These are phyloP conservation scores for Araneus ventricosus DNA, from an alignment of 1,140 invertebrate genomes.

Conservation along the genomic window DNA sequence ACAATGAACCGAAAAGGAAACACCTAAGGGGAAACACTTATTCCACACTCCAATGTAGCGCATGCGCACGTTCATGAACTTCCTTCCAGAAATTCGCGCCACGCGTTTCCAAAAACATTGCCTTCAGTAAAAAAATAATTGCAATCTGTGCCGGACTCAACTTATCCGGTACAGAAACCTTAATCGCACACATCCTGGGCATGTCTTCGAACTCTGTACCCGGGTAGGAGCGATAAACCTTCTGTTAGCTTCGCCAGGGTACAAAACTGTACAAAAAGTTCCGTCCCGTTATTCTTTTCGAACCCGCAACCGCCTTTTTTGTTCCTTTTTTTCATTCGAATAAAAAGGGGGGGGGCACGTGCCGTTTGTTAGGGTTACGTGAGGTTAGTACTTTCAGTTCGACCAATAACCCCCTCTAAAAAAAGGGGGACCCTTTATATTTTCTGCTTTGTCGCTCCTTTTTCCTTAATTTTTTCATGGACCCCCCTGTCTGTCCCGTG, in stretches of 20 bases:
- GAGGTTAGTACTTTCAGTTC: conserved; percentile 39
- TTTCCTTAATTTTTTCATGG: conserved; percentile 37
- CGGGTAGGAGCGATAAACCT: conserved; percentile 32
- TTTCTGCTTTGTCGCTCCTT: conserved; percentile 38
- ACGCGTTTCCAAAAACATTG: not conserved
- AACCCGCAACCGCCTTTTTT: conserved; percentile 30
- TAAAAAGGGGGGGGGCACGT: conserved; percentile 24
- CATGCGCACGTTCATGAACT: not conserved
- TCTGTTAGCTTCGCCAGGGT: not conserved
- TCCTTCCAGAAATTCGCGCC: not conserved
- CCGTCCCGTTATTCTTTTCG: conserved; percentile 10
- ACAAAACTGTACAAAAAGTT: conserved; percentile 71
- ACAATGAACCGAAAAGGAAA: not conserved
- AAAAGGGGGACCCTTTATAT: conserved; percentile 33
- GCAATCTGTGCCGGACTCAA: conserved; percentile 29
- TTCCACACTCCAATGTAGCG: not conserved
- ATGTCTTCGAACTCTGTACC: conserved; percentile 31
- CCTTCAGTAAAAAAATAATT: not conserved
- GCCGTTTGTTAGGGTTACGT: conserved; percentile 65
- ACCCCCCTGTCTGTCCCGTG: conserved; percentile 3
- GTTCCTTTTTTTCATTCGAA: conserved; percentile 32
- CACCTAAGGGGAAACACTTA: not conserved
- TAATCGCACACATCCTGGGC: conserved; percentile 44
- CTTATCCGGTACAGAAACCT: conserved; percentile 71
- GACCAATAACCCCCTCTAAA: conserved; percentile 61